Base-by-base conservation (phyloP, 1,140 invertebrate species). In the Marisa cornuarietis region DNA sequence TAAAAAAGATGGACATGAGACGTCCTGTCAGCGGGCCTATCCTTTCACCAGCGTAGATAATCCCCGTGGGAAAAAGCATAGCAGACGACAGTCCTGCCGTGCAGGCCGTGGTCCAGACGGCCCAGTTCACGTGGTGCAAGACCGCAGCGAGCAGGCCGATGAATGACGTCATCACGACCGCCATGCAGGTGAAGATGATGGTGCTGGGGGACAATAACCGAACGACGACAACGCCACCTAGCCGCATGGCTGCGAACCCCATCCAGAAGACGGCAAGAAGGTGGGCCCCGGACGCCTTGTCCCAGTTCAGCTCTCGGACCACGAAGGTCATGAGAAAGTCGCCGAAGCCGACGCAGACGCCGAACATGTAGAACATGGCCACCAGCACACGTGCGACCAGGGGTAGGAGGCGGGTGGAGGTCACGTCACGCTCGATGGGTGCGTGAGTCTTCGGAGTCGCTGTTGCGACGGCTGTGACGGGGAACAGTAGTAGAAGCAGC, bases 311-410 rank as follows among this genome's bases (percentile, higher is more conserved):
- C 22, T 74, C 20, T n/a, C 72, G 14, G 18, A 74, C 72, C 49
- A 74, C 72, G 72, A 74, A 74, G 22, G 72, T 62, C 72, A 74
- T 74, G 13, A 74, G 52, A 51, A 54, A 74, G 72, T 54, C 54
- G 72, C 16, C 11, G 72, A 31, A 74, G 24, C 49, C 72, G 26
- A 74, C 52, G 13, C 14, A 24, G 2, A n/a, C 18, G 26, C 72
- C 72, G 14, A 74, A n/a, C 26, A 74, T 24, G 52, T 74, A 54
- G 72, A 54, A 74, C 18, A 74, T n/a, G 16, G 49, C 72, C 13
- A 58, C 49, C 72, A 74, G 31, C 49, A 74, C 49, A 14, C 24
- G 49, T 16, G 72, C 49, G 14, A 68, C 65, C 10, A 31, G 13
- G 11, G 11, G 6, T 11, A 68, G 26, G 13, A 0, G 18, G 31